These are phyloP conservation scores for Torymus texanus DNA, from an alignment of 2,888 invertebrate genomes.

Conservation along the genomic window DNA sequence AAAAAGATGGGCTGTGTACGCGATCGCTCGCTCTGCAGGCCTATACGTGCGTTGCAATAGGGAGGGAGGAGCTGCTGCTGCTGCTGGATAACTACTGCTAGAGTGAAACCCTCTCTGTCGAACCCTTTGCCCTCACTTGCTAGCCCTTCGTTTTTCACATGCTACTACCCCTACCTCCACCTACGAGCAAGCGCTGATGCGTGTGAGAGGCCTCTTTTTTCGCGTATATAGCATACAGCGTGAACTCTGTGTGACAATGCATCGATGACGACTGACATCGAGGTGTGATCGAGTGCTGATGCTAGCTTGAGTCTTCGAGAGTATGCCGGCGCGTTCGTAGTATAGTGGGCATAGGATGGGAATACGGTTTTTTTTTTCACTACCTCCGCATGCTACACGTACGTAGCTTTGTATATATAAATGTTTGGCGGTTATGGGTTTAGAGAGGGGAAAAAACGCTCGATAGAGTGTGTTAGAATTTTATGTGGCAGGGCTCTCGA, in stretches of 20 bases:
- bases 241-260: neutral
- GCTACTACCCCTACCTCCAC: neutral
- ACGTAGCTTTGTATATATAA: no score
- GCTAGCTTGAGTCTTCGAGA: conserved; percentile 41
- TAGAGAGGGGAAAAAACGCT: no score
- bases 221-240: no score
- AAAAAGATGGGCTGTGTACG: conserved; percentile 73
- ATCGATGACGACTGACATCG: conserved; percentile 38
- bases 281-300: conserved; percentile 43
- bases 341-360: no score
- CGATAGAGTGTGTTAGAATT: no score
- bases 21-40: conserved; percentile 1
- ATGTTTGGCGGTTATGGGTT: no score
- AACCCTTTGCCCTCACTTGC: conserved; percentile 17
- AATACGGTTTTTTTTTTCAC: no score
- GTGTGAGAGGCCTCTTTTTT: conserved; percentile 26
- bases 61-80: neutral
- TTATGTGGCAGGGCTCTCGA: no score
- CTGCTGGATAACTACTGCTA: conserved; percentile 43
- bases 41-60: neutral
- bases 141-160: conserved; percentile 42
- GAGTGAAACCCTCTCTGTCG: conserved; percentile 55
- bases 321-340: neutral
- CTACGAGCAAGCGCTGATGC: neutral
- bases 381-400: no score